Percentiles rank a stretch among this genome's conserved stretches.
Conservation (phyloP, 2,888 invertebrate genomes). For the Mesorhabditis sp. region DNA sequence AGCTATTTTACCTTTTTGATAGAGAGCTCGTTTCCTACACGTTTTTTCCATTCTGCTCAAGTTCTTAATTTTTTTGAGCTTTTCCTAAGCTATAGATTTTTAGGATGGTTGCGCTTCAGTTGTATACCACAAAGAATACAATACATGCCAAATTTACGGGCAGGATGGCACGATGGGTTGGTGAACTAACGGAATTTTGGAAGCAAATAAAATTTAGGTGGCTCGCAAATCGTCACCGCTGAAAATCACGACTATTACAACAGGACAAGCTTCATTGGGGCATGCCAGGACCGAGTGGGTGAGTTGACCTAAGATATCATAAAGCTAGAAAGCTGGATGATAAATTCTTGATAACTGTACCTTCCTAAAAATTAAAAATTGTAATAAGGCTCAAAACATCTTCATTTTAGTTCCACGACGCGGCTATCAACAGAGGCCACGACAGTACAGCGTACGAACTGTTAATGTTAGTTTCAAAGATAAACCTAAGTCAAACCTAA, state of each 20-base stretch:
- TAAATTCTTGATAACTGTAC: no score
- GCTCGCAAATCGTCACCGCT: slow-evolving; percentile 24
- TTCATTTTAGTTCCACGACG: slow-evolving; percentile 14
- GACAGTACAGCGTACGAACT: slow-evolving; percentile 9
- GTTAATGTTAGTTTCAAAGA: neutral
- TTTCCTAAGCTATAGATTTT: slow-evolving; percentile 5
- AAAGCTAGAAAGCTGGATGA: no score
- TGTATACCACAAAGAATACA: slow-evolving; percentile 48
- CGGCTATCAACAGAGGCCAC: slow-evolving; percentile 25
- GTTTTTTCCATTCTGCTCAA: neutral
- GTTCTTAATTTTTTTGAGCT: neutral
- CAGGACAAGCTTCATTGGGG: slow-evolving; percentile 29
- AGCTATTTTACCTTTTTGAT: neutral
- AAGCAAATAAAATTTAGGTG: slow-evolving; percentile 10
- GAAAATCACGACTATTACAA: slow-evolving; percentile 33
- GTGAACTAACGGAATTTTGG: no score
- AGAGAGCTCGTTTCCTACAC: neutral
- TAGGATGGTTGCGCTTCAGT: slow-evolving; percentile 46
- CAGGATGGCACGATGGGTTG: slow-evolving; percentile 23
- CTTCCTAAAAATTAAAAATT: no score
- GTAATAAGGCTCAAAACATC: neutral
- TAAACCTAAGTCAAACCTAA: neutral
- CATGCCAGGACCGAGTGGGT: slow-evolving; percentile 22
- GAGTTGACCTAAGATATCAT: no score
- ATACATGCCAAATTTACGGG: slow-evolving; percentile 44